These are phyloP conservation scores for Drosophila greeni DNA, from an alignment of 2,888 invertebrate species.

Conservation along the genomic window DNA sequence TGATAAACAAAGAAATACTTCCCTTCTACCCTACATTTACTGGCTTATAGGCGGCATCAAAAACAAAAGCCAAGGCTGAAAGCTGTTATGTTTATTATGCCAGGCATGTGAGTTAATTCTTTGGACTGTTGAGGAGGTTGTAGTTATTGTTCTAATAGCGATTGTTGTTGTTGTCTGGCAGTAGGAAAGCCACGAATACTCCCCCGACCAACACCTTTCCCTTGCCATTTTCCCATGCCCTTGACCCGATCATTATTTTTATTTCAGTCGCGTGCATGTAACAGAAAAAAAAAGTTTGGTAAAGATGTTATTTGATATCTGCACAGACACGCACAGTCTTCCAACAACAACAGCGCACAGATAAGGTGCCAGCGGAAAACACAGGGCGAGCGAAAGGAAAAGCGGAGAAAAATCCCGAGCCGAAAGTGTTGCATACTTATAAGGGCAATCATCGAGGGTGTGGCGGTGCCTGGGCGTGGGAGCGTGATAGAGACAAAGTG, in stretches of 20 bases:
- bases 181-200: slow-evolving; percentile 27
- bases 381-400: slow-evolving; percentile 9
- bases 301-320: slow-evolving; percentile 41
- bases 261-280: slow-evolving; percentile 64
- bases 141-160: slow-evolving; percentile 18
- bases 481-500: slow-evolving; percentile 1
- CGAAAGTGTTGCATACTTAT: slow-evolving; percentile 25
- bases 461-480: background rate
- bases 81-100: slow-evolving; percentile 68
- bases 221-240: background rate
- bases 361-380: slow-evolving; percentile 26
- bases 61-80: slow-evolving; percentile 33
- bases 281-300: slow-evolving; percentile 51
- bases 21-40: background rate
- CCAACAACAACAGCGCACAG: slow-evolving; percentile 7
- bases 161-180: slow-evolving; percentile 21
- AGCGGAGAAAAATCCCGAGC: background rate
- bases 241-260: slow-evolving; percentile 57
- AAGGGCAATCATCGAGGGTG: slow-evolving; percentile 17
- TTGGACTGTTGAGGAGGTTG: slow-evolving; percentile 48
- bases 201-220: background rate
- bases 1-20: background rate
- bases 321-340: slow-evolving; percentile 4
- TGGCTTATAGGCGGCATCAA: slow-evolving; percentile 8
- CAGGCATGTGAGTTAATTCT: slow-evolving; percentile 69